Percentiles rank a stretch among this genome's conserved stretches.
These are phyloP conservation scores for Ammodytes dubius DNA, from an alignment of 2,113 vertebrate species.

Conservation along the genomic window DNA sequence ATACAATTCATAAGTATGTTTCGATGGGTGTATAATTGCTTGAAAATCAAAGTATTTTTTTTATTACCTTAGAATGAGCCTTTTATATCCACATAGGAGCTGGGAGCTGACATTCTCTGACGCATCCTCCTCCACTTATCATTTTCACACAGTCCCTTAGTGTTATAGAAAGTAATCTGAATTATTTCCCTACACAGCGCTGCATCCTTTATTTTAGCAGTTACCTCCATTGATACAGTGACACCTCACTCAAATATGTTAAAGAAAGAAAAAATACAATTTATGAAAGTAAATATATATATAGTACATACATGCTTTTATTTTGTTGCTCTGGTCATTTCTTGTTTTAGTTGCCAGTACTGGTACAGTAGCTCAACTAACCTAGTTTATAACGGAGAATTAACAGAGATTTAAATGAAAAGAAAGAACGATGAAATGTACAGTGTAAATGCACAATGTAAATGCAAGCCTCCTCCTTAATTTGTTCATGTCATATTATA, in stretches of 20 bases:
- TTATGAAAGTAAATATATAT: neutral
- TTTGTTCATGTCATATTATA: slow-evolving; percentile 44
- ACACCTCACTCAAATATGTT: neutral
- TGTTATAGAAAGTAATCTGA: neutral
- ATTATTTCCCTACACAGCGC: neutral
- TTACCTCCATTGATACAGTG: neutral
- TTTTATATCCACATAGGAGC: too few relatives aligned
- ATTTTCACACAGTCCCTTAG: neutral
- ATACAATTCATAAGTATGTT: too few relatives aligned
- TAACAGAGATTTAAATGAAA: slow-evolving; percentile 16
- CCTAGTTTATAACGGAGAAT: slow-evolving; percentile 10
- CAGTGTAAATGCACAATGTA: slow-evolving; percentile 66
- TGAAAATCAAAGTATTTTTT: too few relatives aligned
- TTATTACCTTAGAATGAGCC: too few relatives aligned
- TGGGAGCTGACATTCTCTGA: neutral
- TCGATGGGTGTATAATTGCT: too few relatives aligned
- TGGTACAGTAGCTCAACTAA: slow-evolving; percentile 45
- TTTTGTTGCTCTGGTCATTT: neutral
- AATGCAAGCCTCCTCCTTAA: slow-evolving; percentile 44
- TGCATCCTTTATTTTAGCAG: neutral
- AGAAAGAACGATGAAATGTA: slow-evolving; percentile 32
- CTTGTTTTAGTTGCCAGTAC: neutral
- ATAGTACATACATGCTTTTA: neutral
- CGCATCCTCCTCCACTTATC: neutral
- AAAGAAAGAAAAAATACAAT: neutral